Evolutionary conservation across 2,113 vertebrate species (phyloP), one percentile per base, ranked within the genome.

Genomic region (Enhydra lutris): DNA sequence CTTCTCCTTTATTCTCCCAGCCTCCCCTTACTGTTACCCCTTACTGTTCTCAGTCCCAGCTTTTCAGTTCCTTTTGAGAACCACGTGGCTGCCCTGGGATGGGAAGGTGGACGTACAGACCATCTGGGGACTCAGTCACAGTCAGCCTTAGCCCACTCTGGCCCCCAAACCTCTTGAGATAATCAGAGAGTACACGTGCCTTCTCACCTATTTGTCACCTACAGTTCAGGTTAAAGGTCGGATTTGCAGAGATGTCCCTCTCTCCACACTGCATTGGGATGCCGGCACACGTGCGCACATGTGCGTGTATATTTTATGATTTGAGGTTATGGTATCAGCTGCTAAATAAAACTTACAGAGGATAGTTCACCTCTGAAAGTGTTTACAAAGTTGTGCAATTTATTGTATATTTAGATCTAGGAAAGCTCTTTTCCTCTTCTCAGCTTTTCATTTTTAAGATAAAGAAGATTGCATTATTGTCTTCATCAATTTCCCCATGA

Each of bases 171-270:
- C 50, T 80, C 55, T 39, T 21, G 69, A 78, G 50, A 47, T 42
- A 26, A 42, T 12, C 42, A 67, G 31, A 24, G 52, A 74, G n/a
- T 14, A 21, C 4, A 1, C 1, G 18, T 36, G 36, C 36, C 47
- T 76, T 50, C 73, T 55, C 8, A 2, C 8, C 18, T 81, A 4
- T 23, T 36, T 0, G 2, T 74, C 21, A 52, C 31, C 50, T 65
- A 50, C 12, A 34, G 55, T 59, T 86, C 13, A 74, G 45, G 87
- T 26, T 42, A 34, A 89, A 83, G 55, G 67, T 57, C 67, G 52
- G 0, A 52, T 55, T 6, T 47, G 42, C 34, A 10, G 9, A 2
- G 20, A 0, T 0, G 0, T 80, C 29, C 24, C 14, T 50, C 14
- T 34, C 26, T 57, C 5, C 17, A 15, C 0, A 12, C 20, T 50